These are phyloP conservation scores for Typhlichthys eigenmanni DNA, from an alignment of 2,797 vertebrate species.

Conservation along the genomic window DNA sequence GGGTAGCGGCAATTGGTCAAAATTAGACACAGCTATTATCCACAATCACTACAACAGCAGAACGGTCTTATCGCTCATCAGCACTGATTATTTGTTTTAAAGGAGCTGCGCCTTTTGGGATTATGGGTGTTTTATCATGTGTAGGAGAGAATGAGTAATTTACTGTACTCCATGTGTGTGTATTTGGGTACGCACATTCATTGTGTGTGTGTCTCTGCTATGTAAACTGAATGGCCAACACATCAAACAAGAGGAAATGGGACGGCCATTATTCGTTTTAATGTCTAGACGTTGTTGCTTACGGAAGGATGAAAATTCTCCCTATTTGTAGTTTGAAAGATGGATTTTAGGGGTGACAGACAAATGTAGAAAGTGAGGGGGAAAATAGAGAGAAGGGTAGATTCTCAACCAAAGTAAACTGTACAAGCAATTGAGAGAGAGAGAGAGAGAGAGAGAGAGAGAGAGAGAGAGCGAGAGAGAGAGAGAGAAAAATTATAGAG, in stretches of 20 bases:
- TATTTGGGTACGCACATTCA: background rate
- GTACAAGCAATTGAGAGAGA: too few species aligned
- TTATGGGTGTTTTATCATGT: conserved; percentile 51
- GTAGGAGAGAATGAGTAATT: conserved; percentile 57
- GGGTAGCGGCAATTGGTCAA: conserved; percentile 60
- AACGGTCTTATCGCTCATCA: conserved; percentile 75
- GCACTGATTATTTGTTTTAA: conserved; percentile 73
- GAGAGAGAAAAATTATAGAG: background rate
- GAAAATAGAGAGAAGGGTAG: background rate
- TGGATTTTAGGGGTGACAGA: conserved; percentile 1
- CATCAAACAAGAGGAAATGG: conserved; percentile 9
- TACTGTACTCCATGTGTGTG: background rate
- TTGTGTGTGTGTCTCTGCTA: conserved; percentile 10
- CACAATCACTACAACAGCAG: conserved; percentile 79
- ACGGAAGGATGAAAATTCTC: background rate
- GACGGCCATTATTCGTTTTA: conserved; percentile 3
- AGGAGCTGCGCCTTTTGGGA: conserved; percentile 31
- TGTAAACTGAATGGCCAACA: conserved; percentile 14
- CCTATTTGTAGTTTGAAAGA: conserved; percentile 2
- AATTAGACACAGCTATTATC: conserved; percentile 83
- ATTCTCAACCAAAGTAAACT: background rate
- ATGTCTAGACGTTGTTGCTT: too few species aligned
- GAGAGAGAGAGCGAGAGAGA: background rate
- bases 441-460: background rate
- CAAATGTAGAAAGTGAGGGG: background rate